A percentile compares a stretch with the other conserved stretches of the same genome.
These are phyloP conservation scores for Limnephilus rhombicus DNA, from an alignment of 2,888 invertebrate genomes.

Conservation along the genomic window DNA sequence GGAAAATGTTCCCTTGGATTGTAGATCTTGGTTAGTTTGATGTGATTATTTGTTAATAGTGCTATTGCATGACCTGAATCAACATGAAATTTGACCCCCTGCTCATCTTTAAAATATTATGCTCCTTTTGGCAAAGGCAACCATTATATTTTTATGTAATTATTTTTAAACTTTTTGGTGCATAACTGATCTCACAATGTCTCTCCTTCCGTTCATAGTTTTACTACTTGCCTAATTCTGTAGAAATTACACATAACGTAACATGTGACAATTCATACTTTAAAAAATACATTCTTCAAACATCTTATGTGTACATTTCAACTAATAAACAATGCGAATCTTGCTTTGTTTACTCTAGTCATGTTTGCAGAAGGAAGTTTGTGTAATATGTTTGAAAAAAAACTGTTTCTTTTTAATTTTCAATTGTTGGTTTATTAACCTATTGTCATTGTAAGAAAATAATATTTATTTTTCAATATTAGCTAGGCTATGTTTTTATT, in stretches of 20 bases:
- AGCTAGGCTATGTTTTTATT: background rate
- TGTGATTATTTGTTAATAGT: background rate
- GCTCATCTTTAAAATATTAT: background rate
- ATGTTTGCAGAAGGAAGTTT: background rate
- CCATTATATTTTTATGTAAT: background rate
- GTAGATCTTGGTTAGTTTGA: background rate
- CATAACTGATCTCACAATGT: background rate
- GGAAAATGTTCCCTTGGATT: background rate
- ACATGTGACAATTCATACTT: background rate
- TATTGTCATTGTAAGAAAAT: background rate
- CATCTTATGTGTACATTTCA: background rate
- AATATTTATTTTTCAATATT: background rate
- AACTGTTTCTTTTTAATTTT: background rate
- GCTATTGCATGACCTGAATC: background rate
- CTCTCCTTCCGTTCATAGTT: background rate
- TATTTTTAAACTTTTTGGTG: background rate
- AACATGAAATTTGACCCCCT: background rate
- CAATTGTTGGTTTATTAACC: background rate
- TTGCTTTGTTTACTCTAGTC: background rate
- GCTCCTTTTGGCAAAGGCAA: background rate
- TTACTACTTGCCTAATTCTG: background rate
- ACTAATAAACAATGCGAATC: background rate
- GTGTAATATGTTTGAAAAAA: background rate
- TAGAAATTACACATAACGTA: background rate
- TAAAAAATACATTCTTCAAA: background rate